Base-by-base conservation (phyloP, 2,888 invertebrate genomes). In the Temnothorax ravouxi region DNA sequence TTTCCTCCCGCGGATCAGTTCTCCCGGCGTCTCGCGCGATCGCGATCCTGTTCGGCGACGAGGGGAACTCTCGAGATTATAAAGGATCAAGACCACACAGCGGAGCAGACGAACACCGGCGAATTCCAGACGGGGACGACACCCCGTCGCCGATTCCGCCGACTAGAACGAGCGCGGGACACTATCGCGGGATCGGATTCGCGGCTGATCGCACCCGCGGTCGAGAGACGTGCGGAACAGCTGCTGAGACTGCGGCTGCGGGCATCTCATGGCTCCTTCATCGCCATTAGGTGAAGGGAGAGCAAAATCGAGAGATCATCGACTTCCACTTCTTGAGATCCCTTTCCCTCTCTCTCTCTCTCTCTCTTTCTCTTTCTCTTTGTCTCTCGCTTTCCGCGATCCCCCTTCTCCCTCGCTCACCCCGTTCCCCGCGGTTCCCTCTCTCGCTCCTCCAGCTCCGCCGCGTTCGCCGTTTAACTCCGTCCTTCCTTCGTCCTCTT, bases 301-400 rank as follows among this genome's bases (percentile, higher is more conserved):
- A 89, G 85, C 88, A 88, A 89, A 90, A 91, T 91, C 91, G 90
- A 91, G 91, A 93, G 93, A 93, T 93, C 93, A 93, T 93, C 93
- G 92, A 89, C 88, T 90, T 88, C 87, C 86, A 87, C 90, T 91
- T 85, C 88, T 84, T 81, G 67, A 83, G 74, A 72, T 52, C 84
- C 75, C 69, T 82, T 79, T 83, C 76, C 61, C 81, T 47, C 81
- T 47, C 72, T 77, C 61, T 77, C 54, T 77, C 52, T 75, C 54
- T 52, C 74, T 83, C 67, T 29, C 29, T 9, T n/a, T 69, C 52
- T 71, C 52, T 29, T 50, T 52, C 74, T 83, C 67, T 81, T 66
- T 44, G 25, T 9, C 25, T 69, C 59, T 71, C 52, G 54, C 47
- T 38, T 47, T 52, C 34, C 76, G 72, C 62, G 34, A 41, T 83